Conservation (phyloP, 2,888 invertebrate genomes). For the Aromia moschata region DNA sequence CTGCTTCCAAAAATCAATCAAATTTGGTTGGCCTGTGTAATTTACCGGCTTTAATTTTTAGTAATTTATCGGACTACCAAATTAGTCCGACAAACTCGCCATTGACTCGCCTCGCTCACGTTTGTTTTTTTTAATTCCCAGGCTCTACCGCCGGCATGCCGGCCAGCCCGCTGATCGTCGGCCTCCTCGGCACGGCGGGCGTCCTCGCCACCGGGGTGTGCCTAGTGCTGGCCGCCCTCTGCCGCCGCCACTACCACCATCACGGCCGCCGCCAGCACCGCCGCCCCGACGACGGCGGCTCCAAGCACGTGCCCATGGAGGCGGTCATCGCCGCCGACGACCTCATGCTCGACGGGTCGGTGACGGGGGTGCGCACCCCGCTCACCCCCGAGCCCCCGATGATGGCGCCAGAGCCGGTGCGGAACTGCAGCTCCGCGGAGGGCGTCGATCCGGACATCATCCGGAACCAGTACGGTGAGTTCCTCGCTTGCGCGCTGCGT, state of each 20-base stretch:
- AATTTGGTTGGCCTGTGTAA: no score
- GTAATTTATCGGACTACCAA: no score
- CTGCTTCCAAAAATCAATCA: no score
- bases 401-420: conserved; percentile 53
- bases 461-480: conserved; percentile 86
- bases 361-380: conserved; percentile 59
- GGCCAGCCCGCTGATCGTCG: conserved; percentile 79
- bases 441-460: conserved; percentile 89
- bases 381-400: conserved; percentile 59
- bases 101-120: no score
- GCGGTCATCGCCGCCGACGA: conserved; percentile 61
- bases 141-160: conserved; percentile 72
- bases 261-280: conserved; percentile 57
- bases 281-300: conserved; percentile 50
- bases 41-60: no score
- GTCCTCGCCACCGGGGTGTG: conserved; percentile 80
- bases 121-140: conserved; percentile 61
- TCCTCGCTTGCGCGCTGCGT: no score
- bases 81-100: no score
- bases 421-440: conserved; percentile 66
- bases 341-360: conserved; percentile 58
- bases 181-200: conserved; percentile 80
- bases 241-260: conserved; percentile 63
- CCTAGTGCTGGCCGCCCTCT: conserved; percentile 78
- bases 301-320: conserved; percentile 62